A percentile compares a stretch with the other conserved stretches of the same genome.
Evolutionary conservation across 2,797 vertebrate species (phyloP).

Genomic region (Sebastes paucispinis): DNA sequence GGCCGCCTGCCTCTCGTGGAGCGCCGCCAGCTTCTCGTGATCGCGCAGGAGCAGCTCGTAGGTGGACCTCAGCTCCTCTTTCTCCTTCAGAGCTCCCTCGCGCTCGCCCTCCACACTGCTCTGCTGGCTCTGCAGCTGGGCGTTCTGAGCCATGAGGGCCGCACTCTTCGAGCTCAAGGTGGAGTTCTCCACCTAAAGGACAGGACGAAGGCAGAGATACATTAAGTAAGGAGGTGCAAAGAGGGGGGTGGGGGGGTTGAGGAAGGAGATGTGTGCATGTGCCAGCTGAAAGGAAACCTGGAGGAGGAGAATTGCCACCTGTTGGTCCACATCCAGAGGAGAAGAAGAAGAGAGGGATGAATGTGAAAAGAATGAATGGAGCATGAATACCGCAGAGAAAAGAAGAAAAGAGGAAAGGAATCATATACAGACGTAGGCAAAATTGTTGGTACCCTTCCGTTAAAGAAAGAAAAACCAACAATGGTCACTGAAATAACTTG

Average conservation of each 20-base stretch:
- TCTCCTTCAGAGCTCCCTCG: constrained; percentile 87
- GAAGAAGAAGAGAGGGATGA: not conserved
- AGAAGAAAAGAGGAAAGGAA: not conserved
- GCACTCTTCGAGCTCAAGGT: constrained; percentile 92
- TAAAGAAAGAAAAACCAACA: no score
- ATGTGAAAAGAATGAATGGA: not conserved
- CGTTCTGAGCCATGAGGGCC: constrained; percentile 94
- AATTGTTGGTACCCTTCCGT: no score
- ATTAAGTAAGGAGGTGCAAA: not conserved
- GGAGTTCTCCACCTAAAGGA: constrained; percentile 92
- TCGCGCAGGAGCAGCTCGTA: constrained; percentile 95
- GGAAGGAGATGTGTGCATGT: no score
- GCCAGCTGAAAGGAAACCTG: no score
- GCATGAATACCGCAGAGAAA: not conserved
- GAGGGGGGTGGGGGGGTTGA: not conserved
- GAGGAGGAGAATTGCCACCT: no score
- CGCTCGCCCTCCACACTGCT: constrained; percentile 91
- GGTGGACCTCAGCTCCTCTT: constrained; percentile 90
- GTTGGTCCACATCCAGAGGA: no score
- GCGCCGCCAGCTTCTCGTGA: constrained; percentile 93
- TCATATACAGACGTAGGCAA: no score
- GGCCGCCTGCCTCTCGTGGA: constrained; percentile 92
- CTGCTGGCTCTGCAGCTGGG: constrained; percentile 94
- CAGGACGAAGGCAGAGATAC: not conserved
- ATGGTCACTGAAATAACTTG: no score